These are phyloP conservation scores for Drosophila leontia DNA, from an alignment of 1,140 invertebrate species.

Conservation along the genomic window DNA sequence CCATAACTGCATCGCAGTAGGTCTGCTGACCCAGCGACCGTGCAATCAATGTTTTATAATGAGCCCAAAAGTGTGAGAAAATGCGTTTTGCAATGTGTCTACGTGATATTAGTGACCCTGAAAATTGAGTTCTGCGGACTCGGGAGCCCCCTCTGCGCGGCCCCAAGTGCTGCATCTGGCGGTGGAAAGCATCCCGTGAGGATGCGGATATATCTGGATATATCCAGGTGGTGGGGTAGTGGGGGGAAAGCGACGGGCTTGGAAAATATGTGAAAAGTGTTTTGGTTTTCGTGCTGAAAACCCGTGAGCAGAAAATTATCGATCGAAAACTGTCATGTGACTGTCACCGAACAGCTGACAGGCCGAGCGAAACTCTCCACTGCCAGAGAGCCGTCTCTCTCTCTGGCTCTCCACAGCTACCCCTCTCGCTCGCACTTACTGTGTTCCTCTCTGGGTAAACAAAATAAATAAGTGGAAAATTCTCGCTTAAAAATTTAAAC, in stretches of 20 bases:
- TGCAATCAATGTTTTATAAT: slow-evolving; percentile 3
- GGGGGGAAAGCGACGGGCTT: not conserved
- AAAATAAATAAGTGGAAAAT: slow-evolving; percentile 47
- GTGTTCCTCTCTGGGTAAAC: slow-evolving; percentile 60
- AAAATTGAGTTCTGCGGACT: slow-evolving; percentile 38
- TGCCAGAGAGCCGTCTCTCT: slow-evolving; percentile 8
- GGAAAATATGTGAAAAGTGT: slow-evolving; percentile 57
- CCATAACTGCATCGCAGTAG: slow-evolving; percentile 33
- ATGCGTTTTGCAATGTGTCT: slow-evolving; percentile 36
- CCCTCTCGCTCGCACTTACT: slow-evolving; percentile 12
- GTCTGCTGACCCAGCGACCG: slow-evolving; percentile 59
- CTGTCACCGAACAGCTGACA: slow-evolving; percentile 79
- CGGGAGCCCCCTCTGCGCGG: not conserved
- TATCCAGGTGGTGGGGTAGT: slow-evolving; percentile 1
- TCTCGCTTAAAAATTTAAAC: slow-evolving; percentile 47
- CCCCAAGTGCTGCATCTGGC: slow-evolving; percentile 8
- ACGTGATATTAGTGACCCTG: slow-evolving; percentile 62
- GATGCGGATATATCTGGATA: slow-evolving; percentile 29
- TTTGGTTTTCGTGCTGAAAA: slow-evolving; percentile 59
- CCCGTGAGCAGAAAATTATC: slow-evolving; percentile 80
- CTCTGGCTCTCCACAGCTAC: slow-evolving; percentile 20
- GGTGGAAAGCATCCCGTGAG: not conserved
- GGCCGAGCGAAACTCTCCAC: slow-evolving; percentile 58
- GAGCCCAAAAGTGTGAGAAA: slow-evolving; percentile 14
- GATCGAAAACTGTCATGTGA: slow-evolving; percentile 81